These are phyloP conservation scores for Prionchulus punctatus DNA, from an alignment of 2,888 invertebrate genomes.

Conservation along the genomic window DNA sequence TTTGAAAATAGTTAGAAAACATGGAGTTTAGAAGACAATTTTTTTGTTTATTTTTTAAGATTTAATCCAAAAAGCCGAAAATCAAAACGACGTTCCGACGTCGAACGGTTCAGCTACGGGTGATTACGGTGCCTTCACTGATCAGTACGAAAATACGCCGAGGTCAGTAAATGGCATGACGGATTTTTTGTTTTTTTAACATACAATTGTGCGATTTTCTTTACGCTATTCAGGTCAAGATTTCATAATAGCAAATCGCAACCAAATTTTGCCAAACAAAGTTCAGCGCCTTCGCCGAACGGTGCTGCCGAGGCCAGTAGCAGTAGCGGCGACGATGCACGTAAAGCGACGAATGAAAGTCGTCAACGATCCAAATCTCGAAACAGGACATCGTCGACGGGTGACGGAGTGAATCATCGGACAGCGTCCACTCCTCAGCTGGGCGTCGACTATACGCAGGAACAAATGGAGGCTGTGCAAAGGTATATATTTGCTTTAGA, in stretches of 20 bases:
- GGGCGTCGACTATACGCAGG: constrained; percentile 49
- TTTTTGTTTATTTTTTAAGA: neutral
- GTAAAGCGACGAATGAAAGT: neutral
- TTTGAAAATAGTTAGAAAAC: no score
- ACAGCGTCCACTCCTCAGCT: neutral
- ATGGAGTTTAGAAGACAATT: neutral
- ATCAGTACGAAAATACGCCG: neutral
- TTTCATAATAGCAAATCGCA: constrained; percentile 3
- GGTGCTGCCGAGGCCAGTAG: neutral
- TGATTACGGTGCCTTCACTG: neutral
- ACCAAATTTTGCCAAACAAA: neutral
- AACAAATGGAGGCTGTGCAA: constrained; percentile 56
- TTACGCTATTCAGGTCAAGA: neutral
- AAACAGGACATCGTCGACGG: neutral
- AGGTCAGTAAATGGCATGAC: neutral
- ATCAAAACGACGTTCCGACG: neutral
- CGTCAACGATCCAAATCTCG: neutral
- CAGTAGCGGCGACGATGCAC: no score
- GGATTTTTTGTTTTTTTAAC: neutral
- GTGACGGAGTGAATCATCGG: neutral
- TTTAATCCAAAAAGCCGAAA: neutral
- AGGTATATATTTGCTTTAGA: constrained; percentile 40
- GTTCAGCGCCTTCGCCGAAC: neutral
- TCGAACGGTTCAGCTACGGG: neutral
- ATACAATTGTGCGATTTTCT: neutral